Evolutionary conservation across 2,113 vertebrate species (phyloP).

Genomic region (Chunga burmeisteri): DNA sequence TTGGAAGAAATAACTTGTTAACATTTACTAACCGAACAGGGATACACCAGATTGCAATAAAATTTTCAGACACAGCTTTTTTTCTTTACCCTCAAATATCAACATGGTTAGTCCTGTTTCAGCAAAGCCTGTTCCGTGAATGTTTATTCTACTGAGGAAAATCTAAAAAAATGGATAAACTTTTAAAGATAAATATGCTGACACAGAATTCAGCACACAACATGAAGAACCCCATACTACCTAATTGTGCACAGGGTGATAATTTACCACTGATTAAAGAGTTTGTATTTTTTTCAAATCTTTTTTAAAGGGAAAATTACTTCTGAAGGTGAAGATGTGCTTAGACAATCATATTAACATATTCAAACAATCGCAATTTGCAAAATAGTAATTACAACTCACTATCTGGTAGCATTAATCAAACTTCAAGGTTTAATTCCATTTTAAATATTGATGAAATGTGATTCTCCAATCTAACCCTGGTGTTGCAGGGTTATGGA

Average conservation of each 20-base stretch:
- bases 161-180: constrained; percentile 35
- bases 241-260: constrained; percentile 72
- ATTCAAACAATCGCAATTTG: constrained; percentile 82
- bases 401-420: constrained; percentile 78
- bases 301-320: constrained; percentile 80
- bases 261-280: constrained; percentile 86
- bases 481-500: constrained; percentile 77
- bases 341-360: constrained; percentile 87
- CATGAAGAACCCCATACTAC: neutral
- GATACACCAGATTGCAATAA: neutral
- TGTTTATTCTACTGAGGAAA: neutral
- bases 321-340: constrained; percentile 86
- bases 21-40: neutral
- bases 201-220: constrained; percentile 28
- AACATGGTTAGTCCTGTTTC: neutral
- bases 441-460: constrained; percentile 90
- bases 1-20: neutral
- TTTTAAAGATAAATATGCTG: constrained; percentile 55
- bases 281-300: constrained; percentile 68
- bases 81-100: neutral
- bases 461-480: constrained; percentile 79
- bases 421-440: constrained; percentile 87
- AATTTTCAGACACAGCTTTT: neutral
- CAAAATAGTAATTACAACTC: constrained; percentile 87
- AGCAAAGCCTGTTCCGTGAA: neutral